These are phyloP conservation scores for Podarcis cretensis DNA, from an alignment of 2,113 vertebrate species.

Conservation along the genomic window DNA sequence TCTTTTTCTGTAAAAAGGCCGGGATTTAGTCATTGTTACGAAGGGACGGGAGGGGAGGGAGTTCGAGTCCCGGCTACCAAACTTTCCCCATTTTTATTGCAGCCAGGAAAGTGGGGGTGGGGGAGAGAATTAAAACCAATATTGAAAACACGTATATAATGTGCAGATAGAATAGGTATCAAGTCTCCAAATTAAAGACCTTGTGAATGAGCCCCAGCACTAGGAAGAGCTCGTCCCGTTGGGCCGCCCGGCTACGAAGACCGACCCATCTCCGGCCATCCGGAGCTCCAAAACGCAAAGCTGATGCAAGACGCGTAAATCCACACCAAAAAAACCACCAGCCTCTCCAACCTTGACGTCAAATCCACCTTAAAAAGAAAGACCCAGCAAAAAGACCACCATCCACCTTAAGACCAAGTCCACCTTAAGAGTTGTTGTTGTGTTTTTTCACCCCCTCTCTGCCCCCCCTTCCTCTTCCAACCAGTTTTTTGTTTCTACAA, in stretches of 20 bases:
- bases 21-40: conserved; percentile 65
- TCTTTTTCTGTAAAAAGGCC: conserved; percentile 65
- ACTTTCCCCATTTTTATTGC: neutral
- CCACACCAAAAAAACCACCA: conserved; percentile 52
- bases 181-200: neutral
- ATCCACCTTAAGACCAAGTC: conserved; percentile 52
- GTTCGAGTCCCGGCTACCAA: conserved; percentile 23
- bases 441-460: too few species aligned
- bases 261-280: neutral
- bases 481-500: neutral
- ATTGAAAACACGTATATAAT: too few species aligned
- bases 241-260: neutral
- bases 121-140: too few species aligned
- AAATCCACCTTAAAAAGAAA: conserved; percentile 29
- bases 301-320: neutral
- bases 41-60: neutral
- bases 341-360: too few species aligned
- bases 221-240: neutral
- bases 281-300: neutral
- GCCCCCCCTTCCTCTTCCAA: neutral
- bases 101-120: neutral
- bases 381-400: neutral
- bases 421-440: conserved; percentile 33
- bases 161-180: too few species aligned
- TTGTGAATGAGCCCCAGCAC: too few species aligned